Evolutionary conservation across 2,113 vertebrate species (phyloP).

Genomic region (Ranitomeya imitator): DNA sequence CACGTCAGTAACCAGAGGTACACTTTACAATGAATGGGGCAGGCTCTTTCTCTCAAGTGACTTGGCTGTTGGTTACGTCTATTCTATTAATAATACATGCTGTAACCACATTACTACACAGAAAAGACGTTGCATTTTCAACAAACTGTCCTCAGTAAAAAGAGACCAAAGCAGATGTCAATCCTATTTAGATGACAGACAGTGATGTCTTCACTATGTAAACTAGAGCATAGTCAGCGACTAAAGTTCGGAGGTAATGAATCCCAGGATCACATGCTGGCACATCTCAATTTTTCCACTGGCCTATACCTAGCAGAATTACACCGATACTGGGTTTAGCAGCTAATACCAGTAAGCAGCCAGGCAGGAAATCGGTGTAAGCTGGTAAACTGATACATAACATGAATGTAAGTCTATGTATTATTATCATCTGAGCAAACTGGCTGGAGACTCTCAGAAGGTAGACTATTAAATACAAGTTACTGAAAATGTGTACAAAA

Average conservation of each 20-base stretch:
- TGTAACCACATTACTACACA: too few species aligned
- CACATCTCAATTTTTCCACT: background rate
- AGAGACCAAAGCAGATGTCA: background rate
- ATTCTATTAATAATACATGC: too few species aligned
- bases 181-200: background rate
- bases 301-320: background rate
- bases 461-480: background rate
- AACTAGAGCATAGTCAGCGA: background rate
- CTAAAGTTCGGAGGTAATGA: background rate
- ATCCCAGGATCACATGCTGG: background rate
- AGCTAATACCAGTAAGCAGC: background rate
- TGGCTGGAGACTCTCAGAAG: background rate
- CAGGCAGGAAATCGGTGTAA: background rate
- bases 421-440: background rate
- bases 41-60: too few species aligned
- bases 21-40: background rate
- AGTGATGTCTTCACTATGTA: background rate
- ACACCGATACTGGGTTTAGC: background rate
- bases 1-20: background rate
- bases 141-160: background rate
- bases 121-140: too few species aligned
- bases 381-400: background rate
- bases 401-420: background rate
- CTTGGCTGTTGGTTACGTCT: too few species aligned
- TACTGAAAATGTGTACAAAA: background rate